phyloP scores from a whole-genome alignment of 2,113 vertebrate species.

The Beaufortia kweichowensis region DNA sequence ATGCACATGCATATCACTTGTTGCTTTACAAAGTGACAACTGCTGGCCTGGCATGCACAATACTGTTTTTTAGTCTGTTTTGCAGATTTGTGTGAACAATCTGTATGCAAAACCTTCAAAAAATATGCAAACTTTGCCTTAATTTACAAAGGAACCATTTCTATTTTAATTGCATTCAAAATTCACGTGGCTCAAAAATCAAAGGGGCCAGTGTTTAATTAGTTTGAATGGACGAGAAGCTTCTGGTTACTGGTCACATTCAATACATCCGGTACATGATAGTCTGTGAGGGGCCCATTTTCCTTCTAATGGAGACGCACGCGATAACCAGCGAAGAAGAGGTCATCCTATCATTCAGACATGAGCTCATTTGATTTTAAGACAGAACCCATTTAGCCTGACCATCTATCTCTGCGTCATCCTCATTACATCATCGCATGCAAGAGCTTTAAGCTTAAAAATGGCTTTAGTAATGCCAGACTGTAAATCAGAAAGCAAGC shows the following conservation, averaged over 20 bases:
- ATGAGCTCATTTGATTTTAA: constrained; percentile 49
- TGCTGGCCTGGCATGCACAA: too few species aligned
- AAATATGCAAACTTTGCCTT: too few species aligned
- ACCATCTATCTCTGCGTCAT: constrained; percentile 29
- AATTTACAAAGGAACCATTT: too few species aligned
- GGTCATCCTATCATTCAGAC: constrained; percentile 44
- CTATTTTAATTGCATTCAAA: background rate
- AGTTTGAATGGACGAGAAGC: too few species aligned
- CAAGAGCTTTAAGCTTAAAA: background rate
- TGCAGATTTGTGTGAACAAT: too few species aligned
- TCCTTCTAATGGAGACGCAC: constrained; percentile 8
- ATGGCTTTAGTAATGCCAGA: constrained; percentile 6
- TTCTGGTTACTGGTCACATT: background rate
- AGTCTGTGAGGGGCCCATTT: background rate
- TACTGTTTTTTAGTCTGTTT: too few species aligned
- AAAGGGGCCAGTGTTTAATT: background rate
- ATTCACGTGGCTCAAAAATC: background rate
- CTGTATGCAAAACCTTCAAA: too few species aligned
- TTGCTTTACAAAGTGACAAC: too few species aligned
- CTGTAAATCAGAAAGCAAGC: constrained; percentile 23
- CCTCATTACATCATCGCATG: constrained; percentile 44
- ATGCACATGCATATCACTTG: too few species aligned
- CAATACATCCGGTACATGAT: background rate
- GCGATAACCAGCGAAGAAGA: background rate
- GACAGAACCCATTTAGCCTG: constrained; percentile 30